These are phyloP conservation scores for Ataeniobius toweri DNA, from an alignment of 2,797 vertebrate species.

Conservation along the genomic window DNA sequence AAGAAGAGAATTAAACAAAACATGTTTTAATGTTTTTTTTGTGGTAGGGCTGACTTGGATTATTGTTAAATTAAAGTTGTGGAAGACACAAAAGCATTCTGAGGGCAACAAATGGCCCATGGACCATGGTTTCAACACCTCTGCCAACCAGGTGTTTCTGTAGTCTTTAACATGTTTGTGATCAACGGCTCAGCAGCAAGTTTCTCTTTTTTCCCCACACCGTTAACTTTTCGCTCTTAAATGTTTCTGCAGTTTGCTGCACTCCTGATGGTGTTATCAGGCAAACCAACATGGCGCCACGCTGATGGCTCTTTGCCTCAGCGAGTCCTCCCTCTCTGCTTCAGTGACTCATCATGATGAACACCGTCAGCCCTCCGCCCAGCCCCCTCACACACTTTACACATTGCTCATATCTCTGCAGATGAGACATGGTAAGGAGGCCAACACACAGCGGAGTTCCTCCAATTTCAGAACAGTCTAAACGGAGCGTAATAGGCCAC, in stretches of 20 bases:
- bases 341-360: constrained; percentile 48
- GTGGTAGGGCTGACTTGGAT: no score
- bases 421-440: constrained; percentile 60
- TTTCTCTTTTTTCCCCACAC: not conserved
- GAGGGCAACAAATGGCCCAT: no score
- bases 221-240: not conserved
- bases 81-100: no score
- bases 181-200: not conserved
- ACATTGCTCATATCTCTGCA: constrained; percentile 33
- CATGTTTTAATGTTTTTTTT: no score
- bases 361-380: not conserved
- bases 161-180: no score
- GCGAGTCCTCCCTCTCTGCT: not conserved
- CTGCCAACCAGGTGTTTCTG: no score
- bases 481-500: constrained; percentile 61
- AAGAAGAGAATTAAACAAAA: no score
- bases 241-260: not conserved
- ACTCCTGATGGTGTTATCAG: not conserved
- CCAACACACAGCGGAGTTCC: constrained; percentile 66
- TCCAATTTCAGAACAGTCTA: constrained; percentile 62
- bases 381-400: constrained; percentile 4
- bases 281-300: constrained; percentile 15
- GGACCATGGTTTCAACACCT: no score
- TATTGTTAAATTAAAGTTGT: no score
- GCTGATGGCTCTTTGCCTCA: not conserved